Percentiles rank a stretch among this genome's conserved stretches.
phyloP scores from a whole-genome alignment of 2,113 vertebrate species.

The Chionomys nivalis region DNA sequence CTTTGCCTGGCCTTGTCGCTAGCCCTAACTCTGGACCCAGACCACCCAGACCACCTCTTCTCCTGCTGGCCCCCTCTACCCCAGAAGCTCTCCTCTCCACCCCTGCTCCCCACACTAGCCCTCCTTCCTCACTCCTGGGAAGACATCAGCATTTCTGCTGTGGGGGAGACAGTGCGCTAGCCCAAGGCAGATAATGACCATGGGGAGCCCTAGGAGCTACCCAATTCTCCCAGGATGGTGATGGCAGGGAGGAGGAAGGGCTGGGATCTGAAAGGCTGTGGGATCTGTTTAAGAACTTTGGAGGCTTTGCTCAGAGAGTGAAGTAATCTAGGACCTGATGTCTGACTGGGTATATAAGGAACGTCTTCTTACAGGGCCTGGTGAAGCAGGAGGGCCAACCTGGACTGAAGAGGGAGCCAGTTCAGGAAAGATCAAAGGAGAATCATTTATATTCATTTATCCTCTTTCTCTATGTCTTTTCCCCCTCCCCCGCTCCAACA shows the following conservation, averaged over 20 bases:
- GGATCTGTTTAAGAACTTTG: not conserved
- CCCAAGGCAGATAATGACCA: not conserved
- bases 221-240: not conserved
- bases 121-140: not conserved
- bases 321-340: not conserved
- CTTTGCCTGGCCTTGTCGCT: not conserved
- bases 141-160: not conserved
- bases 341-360: not conserved
- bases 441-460: not conserved
- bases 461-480: rapidly evolving
- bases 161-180: not conserved
- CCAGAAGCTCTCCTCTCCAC: not conserved
- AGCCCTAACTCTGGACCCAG: not conserved
- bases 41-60: not conserved
- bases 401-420: not conserved
- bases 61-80: not conserved
- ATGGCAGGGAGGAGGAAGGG: not conserved
- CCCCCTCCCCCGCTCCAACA: not conserved
- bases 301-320: not conserved
- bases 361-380: not conserved
- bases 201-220: not conserved
- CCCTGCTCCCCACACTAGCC: not conserved
- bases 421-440: not conserved
- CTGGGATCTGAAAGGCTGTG: not conserved
- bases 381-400: not conserved